Base-by-base conservation (phyloP, 2,888 invertebrate genomes). In the Falcaria lacertinaria region DNA sequence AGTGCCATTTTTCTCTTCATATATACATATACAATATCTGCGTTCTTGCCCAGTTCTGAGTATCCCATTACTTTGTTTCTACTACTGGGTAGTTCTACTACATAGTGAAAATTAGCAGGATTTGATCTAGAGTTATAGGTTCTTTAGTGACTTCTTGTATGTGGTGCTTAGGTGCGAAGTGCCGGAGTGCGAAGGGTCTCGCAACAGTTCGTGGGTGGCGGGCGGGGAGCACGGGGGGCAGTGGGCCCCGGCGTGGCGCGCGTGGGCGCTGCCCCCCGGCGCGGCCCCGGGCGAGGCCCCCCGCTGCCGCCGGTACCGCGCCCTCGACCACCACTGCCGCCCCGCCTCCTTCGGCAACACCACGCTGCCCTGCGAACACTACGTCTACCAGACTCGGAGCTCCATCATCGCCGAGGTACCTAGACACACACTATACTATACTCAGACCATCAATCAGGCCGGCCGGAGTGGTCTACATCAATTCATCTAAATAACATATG, bases 341-440 rank as follows among this genome's bases (percentile, higher is more conserved):
- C 51, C 57, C 0, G 52, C 45, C 34, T 69, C 77, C 46, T 91
- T 91, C 62, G 72, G 77, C 50, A 82, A 81, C 57, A 47, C 48
- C 48, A 33, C 43, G 4, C 36, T 69, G 2, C 49, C 57, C 16
- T 91, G 91, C 56, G 77, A 85, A 8, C 54, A 69, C 25, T 90
- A 81, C 67, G 76, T 91, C 13, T 91, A 89, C 57, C 79, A 89
- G 56, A 74, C 79, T 8, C 73, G 79, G 44, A 78, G 77, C 57
- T 91, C 91, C 38, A 90, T 92, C 39, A 83, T 89, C 4, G 83
- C 84, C 44, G 91, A 92, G 87, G 92, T 91, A 19, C 4, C 19
- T 3, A 19, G 3, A 1, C 19, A 1, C n/a, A n/a, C n/a, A n/a
- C n/a, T n/a, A n/a, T n/a, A n/a, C n/a, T n/a, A n/a, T n/a, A n/a